These are phyloP conservation scores for Muscicapa comitata DNA, from an alignment of 2,797 vertebrate species.

Conservation along the genomic window DNA sequence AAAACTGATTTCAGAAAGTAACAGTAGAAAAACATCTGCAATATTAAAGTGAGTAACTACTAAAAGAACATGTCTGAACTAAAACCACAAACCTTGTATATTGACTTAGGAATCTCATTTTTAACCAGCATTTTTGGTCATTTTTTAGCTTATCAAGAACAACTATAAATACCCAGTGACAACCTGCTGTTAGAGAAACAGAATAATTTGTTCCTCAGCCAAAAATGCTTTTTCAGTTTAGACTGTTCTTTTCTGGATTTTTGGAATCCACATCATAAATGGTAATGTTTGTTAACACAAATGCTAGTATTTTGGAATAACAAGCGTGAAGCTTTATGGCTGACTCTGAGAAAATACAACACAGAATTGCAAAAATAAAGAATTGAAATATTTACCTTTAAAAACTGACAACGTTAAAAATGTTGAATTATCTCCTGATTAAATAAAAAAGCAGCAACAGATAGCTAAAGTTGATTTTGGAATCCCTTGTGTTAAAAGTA, in stretches of 20 bases:
- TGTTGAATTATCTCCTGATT: not conserved
- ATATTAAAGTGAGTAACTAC: not conserved
- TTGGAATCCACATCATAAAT: not conserved
- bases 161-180: not conserved
- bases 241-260: not conserved
- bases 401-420: not conserved
- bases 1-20: not conserved
- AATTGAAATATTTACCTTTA: not conserved
- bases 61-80: not conserved
- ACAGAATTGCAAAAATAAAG: not conserved
- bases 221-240: not conserved
- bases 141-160: not conserved
- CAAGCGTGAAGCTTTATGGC: fast-evolving
- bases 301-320: not conserved
- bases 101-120: not conserved
- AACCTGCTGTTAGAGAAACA: not conserved
- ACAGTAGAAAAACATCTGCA: not conserved
- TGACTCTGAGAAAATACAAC: not conserved
- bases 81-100: not conserved
- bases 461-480: not conserved
- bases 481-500: not conserved
- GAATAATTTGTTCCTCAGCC: not conserved
- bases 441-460: not conserved
- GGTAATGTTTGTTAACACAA: not conserved
- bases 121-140: not conserved